Conservation (phyloP, 1,140 invertebrate genomes). For the Drosophila eugracilis region DNA sequence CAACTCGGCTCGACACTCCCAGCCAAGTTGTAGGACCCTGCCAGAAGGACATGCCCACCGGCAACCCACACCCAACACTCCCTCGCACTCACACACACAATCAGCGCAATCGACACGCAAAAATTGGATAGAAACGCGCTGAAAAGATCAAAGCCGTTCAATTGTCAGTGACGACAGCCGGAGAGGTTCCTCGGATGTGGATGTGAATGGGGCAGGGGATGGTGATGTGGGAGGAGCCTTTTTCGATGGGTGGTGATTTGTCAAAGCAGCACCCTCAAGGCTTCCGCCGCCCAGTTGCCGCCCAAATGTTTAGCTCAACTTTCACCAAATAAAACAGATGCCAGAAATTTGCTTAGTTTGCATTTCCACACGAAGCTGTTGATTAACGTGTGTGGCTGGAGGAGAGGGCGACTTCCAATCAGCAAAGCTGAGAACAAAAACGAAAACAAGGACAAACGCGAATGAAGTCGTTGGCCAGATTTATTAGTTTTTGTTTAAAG, state of each 20-base stretch:
- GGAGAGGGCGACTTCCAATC: conserved; percentile 10
- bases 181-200: conserved; percentile 31
- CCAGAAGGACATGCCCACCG: conserved; percentile 34
- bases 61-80: conserved; percentile 29
- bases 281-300: conserved; percentile 4
- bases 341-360: conserved; percentile 61
- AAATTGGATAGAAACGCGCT: conserved; percentile 61
- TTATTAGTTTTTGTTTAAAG: background rate
- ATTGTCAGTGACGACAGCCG: conserved; percentile 68
- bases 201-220: background rate
- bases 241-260: conserved; percentile 60
- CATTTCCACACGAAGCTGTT: conserved; percentile 30
- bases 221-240: background rate
- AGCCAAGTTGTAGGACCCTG: conserved; percentile 14
- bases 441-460: conserved; percentile 1
- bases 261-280: conserved; percentile 63
- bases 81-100: conserved; percentile 20
- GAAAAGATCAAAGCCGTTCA: conserved; percentile 81
- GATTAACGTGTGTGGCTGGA: conserved; percentile 35
- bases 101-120: conserved; percentile 72
- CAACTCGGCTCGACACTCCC: conserved; percentile 46
- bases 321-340: conserved; percentile 50
- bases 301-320: conserved; percentile 43
- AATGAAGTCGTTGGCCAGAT: too few species aligned
- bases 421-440: conserved; percentile 27